These are phyloP conservation scores for Gymnocephalus cernua DNA, from an alignment of 2,113 vertebrate genomes.

Conservation along the genomic window DNA sequence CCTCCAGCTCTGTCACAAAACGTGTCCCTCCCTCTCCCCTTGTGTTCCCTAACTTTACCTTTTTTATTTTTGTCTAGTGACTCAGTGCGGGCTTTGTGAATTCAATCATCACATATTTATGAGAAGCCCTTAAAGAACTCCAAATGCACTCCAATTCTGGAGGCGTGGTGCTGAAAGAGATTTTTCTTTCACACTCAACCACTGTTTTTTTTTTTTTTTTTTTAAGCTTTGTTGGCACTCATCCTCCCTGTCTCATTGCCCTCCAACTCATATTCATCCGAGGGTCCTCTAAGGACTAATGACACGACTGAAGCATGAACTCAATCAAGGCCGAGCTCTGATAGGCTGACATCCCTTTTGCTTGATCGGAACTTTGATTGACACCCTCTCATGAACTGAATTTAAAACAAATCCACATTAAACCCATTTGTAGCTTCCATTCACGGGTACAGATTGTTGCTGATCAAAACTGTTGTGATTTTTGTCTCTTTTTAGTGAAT, in stretches of 20 bases:
- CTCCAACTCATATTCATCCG: constrained; percentile 35
- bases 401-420: constrained; percentile 38
- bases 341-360: constrained; percentile 26
- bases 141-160: constrained; percentile 53
- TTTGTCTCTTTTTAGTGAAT: constrained; percentile 45
- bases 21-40: neutral
- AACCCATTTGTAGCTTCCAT: constrained; percentile 46
- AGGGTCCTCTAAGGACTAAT: constrained; percentile 42
- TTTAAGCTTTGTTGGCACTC: constrained; percentile 48
- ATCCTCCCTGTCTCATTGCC: constrained; percentile 45
- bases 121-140: constrained; percentile 37
- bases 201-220: constrained; percentile 11
- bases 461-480: constrained; percentile 47
- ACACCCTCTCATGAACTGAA: constrained; percentile 10
- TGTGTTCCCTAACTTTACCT: constrained; percentile 13
- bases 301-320: constrained; percentile 44
- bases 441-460: constrained; percentile 35
- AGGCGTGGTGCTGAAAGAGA: constrained; percentile 56
- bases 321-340: constrained; percentile 44
- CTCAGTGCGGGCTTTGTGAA: constrained; percentile 51
- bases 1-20: constrained; percentile 31
- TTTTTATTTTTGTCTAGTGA: constrained; percentile 42
- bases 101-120: constrained; percentile 71
- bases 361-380: constrained; percentile 53
- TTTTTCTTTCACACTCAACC: constrained; percentile 48